A percentile compares a stretch with the other conserved stretches of the same genome.
phyloP scores from a whole-genome alignment of 1,140 invertebrate genomes.

The Ostrea edulis region DNA sequence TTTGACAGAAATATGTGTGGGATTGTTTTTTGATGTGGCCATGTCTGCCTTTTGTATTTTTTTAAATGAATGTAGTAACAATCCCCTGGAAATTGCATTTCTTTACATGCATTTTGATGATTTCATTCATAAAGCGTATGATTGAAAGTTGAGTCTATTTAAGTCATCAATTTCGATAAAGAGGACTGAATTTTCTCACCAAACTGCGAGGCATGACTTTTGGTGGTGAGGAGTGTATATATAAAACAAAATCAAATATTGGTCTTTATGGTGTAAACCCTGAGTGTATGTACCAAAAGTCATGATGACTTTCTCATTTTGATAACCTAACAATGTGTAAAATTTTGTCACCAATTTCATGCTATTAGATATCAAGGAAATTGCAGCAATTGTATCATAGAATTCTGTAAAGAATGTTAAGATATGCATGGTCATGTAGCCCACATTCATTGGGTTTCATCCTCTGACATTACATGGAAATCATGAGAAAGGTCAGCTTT shows the following conservation, averaged over 20 bases:
- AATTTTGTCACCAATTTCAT: not conserved
- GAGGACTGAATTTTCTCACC: not conserved
- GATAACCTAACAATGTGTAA: not conserved
- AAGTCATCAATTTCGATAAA: slow-evolving; percentile 19
- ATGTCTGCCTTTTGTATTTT: not conserved
- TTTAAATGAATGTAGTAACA: slow-evolving; percentile 1
- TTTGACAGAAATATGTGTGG: slow-evolving; percentile 21
- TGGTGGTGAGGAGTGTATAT: not conserved
- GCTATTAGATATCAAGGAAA: not conserved
- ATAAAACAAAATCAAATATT: slow-evolving; percentile 18
- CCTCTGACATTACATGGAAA: not conserved
- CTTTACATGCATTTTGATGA: slow-evolving; percentile 12
- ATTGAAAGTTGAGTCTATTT: not conserved
- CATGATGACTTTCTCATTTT: not conserved
- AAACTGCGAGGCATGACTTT: slow-evolving; percentile 21
- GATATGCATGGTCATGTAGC: slow-evolving; percentile 8
- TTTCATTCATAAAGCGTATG: not conserved
- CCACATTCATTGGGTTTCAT: not conserved
- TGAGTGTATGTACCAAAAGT: not conserved
- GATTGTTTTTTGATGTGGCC: slow-evolving; percentile 27
- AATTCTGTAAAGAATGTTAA: slow-evolving; percentile 22
- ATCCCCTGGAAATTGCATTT: not conserved
- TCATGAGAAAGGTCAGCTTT: slow-evolving; percentile 8
- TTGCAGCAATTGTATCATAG: not conserved
- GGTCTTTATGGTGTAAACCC: not conserved